A percentile compares a stretch with the other conserved stretches of the same genome.
Evolutionary conservation across 2,888 invertebrate genomes (phyloP).

Genomic region (Tineola bisselliella): DNA sequence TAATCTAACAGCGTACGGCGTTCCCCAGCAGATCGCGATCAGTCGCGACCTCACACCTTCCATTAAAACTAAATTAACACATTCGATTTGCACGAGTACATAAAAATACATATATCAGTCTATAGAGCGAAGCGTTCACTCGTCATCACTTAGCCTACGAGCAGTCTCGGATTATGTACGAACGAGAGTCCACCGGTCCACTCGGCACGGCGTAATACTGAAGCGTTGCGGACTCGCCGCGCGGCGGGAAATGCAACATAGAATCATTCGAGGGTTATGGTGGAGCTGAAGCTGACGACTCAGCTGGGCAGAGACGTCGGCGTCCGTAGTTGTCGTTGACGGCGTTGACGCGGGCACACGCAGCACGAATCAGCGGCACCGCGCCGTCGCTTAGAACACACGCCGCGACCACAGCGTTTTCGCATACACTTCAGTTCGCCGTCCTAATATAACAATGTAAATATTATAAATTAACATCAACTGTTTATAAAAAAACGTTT

Average conservation of each 20-base stretch:
- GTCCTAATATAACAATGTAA: conserved; percentile 73
- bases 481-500: too few species aligned
- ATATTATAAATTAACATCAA: too few species aligned
- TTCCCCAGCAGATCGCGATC: background rate
- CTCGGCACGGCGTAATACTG: conserved; percentile 15
- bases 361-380: conserved; percentile 68
- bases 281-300: conserved; percentile 19
- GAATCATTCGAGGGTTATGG: conserved; percentile 14
- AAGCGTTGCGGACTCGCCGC: conserved; percentile 14
- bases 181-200: conserved; percentile 8
- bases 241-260: conserved; percentile 17
- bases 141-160: conserved; percentile 46
- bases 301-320: conserved; percentile 25
- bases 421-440: conserved; percentile 82
- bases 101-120: conserved; percentile 54
- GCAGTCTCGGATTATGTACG: conserved; percentile 38
- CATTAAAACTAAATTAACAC: conserved; percentile 38
- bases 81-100: conserved; percentile 57
- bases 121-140: conserved; percentile 55
- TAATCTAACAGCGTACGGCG: background rate
- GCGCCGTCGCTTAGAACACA: conserved; percentile 67
- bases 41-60: conserved; percentile 22
- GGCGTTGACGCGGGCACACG: conserved; percentile 67
- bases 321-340: conserved; percentile 40
- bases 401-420: conserved; percentile 79